phyloP scores from a whole-genome alignment of 2,888 invertebrate species.

The Leucania comma region DNA sequence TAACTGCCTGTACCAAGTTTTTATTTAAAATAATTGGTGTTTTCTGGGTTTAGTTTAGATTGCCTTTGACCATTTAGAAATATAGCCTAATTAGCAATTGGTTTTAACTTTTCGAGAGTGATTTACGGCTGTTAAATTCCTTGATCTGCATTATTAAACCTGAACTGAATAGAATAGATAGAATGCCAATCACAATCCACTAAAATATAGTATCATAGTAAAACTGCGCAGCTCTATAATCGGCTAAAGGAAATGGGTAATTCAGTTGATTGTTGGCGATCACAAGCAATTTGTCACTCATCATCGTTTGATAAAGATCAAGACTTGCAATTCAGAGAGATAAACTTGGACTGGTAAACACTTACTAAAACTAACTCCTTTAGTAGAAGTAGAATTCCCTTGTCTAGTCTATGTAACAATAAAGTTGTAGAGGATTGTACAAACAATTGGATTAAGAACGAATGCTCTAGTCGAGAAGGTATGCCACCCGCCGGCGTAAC shows the following conservation, averaged over 20 bases:
- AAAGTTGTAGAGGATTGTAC: conserved; percentile 40
- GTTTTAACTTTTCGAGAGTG: conserved; percentile 8
- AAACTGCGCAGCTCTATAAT: conserved; percentile 24
- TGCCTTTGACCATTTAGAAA: conserved; percentile 29
- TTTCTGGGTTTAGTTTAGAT: conserved; percentile 37
- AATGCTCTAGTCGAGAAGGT: conserved; percentile 32
- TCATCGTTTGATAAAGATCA: conserved; percentile 36
- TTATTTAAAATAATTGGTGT: conserved; percentile 37
- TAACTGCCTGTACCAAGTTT: conserved; percentile 30
- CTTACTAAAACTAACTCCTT: conserved; percentile 24
- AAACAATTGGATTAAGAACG: conserved; percentile 55
- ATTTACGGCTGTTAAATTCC: conserved; percentile 14
- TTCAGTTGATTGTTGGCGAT: conserved; percentile 30
- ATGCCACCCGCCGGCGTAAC: conserved; percentile 23
- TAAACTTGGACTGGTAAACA: conserved; percentile 13
- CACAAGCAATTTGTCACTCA: conserved; percentile 28
- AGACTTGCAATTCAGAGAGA: conserved; percentile 3
- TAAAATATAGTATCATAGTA: conserved; percentile 2
- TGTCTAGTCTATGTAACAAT: conserved; percentile 34
- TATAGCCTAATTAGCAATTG: conserved; percentile 38
- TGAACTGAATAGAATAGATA: neutral
- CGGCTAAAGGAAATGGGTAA: conserved; percentile 28
- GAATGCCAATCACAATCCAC: neutral
- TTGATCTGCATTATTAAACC: conserved; percentile 6
- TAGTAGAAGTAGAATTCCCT: conserved; percentile 36